Evolutionary conservation across 2,888 invertebrate species (phyloP).

Genomic region (Ichneumon xanthorius): DNA sequence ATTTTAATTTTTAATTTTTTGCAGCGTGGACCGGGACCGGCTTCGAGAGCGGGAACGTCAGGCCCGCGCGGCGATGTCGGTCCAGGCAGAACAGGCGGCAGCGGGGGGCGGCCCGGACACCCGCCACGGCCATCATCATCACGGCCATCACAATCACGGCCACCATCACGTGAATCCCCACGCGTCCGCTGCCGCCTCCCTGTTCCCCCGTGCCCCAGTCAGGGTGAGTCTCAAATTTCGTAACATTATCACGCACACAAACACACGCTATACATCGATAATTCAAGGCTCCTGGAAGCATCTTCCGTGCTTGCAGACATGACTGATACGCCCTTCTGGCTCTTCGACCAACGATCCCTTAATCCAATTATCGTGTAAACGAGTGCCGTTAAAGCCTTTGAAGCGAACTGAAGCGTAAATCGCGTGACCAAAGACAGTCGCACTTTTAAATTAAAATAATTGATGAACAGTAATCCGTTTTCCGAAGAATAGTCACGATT

Average conservation of each 20-base stretch:
- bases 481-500: too few relatives aligned
- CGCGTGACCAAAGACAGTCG: too few relatives aligned
- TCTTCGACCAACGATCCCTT: too few relatives aligned
- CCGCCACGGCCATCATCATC: constrained; percentile 84
- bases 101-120: constrained; percentile 89
- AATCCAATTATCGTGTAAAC: too few relatives aligned
- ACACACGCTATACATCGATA: background rate
- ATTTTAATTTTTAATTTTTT: constrained; percentile 68
- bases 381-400: too few relatives aligned
- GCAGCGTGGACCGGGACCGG: constrained; percentile 89
- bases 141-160: constrained; percentile 80
- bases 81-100: constrained; percentile 87
- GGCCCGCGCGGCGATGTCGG: constrained; percentile 92
- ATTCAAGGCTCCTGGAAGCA: background rate
- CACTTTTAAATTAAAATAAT: too few relatives aligned
- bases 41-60: constrained; percentile 92
- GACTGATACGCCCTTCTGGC: too few relatives aligned
- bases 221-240: constrained; percentile 77
- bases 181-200: constrained; percentile 74
- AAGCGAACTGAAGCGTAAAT: too few relatives aligned
- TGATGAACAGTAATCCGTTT: too few relatives aligned
- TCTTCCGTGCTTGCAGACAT: background rate
- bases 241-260: background rate
- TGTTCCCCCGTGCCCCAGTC: constrained; percentile 81
- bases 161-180: constrained; percentile 79